Conservation (phyloP, 2,888 invertebrate species). For the Agrotis clavis region DNA sequence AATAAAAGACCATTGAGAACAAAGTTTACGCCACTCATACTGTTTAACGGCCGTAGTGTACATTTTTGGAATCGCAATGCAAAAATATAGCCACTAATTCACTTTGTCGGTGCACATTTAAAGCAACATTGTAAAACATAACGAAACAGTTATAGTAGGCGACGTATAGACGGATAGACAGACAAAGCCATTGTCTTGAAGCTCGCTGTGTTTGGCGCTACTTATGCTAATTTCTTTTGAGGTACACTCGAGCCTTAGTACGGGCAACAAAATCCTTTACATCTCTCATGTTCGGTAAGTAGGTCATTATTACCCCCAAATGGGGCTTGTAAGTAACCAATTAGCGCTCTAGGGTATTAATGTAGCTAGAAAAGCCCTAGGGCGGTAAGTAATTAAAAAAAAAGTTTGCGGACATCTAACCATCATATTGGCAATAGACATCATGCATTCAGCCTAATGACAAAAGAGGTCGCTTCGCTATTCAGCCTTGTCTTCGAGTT, state of each 20-base stretch:
- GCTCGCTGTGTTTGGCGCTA: constrained; percentile 83
- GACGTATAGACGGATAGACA: constrained; percentile 82
- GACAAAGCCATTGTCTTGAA: constrained; percentile 89
- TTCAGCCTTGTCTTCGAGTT: too few species aligned
- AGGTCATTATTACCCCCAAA: too few species aligned
- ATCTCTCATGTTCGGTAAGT: too few species aligned
- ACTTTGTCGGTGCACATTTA: constrained; percentile 76
- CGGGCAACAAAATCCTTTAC: constrained; percentile 79
- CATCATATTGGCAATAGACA: too few species aligned
- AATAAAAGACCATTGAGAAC: constrained; percentile 66
- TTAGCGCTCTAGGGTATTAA: too few species aligned
- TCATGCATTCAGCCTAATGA: too few species aligned
- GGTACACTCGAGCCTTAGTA: constrained; percentile 80
- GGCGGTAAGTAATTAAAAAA: too few species aligned
- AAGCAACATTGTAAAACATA: constrained; percentile 80
- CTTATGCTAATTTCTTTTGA: constrained; percentile 90
- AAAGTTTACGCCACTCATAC: constrained; percentile 69
- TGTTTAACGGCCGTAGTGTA: constrained; percentile 67
- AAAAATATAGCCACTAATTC: constrained; percentile 64
- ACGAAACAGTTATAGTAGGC: constrained; percentile 81
- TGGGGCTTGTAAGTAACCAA: too few species aligned
- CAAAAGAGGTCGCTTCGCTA: too few species aligned
- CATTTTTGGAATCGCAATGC: constrained; percentile 67
- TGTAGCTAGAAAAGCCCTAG: too few species aligned
- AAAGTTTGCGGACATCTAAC: too few species aligned